Evolutionary conservation across 2,888 invertebrate species (phyloP), one percentile per base, ranked within the genome.

Genomic region (Mythimna loreyi): DNA sequence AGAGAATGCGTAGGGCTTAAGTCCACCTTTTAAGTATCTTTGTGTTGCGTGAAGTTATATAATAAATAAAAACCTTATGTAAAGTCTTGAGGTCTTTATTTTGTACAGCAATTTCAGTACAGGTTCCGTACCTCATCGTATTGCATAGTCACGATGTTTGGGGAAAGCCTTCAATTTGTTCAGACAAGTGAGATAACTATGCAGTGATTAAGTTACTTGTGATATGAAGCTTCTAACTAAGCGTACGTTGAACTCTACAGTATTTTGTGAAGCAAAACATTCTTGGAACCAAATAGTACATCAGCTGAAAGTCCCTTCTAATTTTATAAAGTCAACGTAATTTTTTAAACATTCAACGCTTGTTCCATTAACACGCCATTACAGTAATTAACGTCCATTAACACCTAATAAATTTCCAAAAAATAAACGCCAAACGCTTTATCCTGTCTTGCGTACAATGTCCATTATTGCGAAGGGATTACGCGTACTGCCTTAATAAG

Each of bases 401-500:
- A 43, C 78, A 66, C 78, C 23, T 25, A 77, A 78, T 77, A 69
- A 78, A 78, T 62, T 50, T 33, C 28, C 25, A 25, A 61, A 78
- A 78, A 79, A 79, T 63, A 64, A 68, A 79, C 58, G 56, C 21
- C 45, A 49, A 65, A 53, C 43, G 57, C 19, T 67, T 76, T 50
- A 58, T 60, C 45, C 62, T 21, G 43, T 64, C 25, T 67, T 62
- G 64, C 53, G 58, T 62, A 65, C 40, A 66, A 40, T 57, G 56
- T 67, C 57, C 69, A 64, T 72, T 50, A 69, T 52, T 62, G 23
- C 47, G 56, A 59, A 59, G 49, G 61, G 60, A 70, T 78, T 62
- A 67, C 55, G 60, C 61, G 68, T 66, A 68, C 56, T 83, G 60
- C 64, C 68, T 64, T 83, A 81, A 74, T 72, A 81, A 78, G 72